Conservation (phyloP, 2,797 vertebrate species). For the Anguilla obscura region DNA sequence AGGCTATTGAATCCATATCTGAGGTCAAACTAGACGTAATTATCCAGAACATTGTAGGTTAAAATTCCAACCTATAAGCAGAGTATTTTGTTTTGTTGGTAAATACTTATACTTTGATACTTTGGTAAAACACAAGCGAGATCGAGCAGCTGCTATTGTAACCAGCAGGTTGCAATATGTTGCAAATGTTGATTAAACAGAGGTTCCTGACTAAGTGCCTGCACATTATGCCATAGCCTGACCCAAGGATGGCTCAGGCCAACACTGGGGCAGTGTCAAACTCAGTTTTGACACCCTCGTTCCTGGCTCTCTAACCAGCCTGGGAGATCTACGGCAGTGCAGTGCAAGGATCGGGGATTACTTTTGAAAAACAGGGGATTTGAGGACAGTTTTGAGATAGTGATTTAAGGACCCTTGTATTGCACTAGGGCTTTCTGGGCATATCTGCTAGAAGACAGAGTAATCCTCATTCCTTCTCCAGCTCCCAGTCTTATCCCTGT, state of each 20-base stretch:
- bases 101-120: too few relatives aligned
- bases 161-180: background rate
- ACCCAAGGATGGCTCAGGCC: background rate
- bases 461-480: background rate
- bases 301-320: background rate
- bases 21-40: background rate
- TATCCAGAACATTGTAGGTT: background rate
- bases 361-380: background rate
- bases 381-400: background rate
- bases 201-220: background rate
- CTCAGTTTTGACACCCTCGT: background rate
- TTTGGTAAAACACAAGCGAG: background rate
- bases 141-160: background rate
- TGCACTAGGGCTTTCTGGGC: background rate
- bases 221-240: background rate
- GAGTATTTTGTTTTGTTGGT: background rate
- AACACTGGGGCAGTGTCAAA: background rate
- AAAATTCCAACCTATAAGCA: background rate
- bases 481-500: background rate
- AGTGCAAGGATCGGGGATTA: background rate
- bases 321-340: background rate
- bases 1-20: conserved; percentile 6
- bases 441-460: background rate
- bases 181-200: background rate
- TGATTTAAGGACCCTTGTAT: background rate